Conservation (phyloP, 2,113 vertebrate species). For the Pseudopodoces humilis region DNA sequence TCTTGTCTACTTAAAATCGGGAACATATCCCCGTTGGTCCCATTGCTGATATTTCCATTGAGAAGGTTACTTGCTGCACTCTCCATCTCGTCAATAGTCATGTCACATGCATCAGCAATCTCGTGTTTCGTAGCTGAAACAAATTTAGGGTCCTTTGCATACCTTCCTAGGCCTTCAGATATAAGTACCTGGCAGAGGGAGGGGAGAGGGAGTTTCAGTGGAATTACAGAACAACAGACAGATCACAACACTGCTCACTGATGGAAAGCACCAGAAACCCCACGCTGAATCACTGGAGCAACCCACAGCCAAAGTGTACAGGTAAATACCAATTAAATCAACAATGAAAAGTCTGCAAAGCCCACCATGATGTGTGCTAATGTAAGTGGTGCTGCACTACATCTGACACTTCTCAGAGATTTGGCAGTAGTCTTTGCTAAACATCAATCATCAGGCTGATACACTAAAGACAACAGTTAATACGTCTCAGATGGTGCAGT, state of each 20-base stretch:
- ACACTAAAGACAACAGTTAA: background rate
- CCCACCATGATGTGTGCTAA: background rate
- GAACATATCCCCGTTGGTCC: constrained; percentile 83
- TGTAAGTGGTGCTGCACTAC: background rate
- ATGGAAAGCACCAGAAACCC: background rate
- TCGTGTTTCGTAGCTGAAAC: constrained; percentile 96
- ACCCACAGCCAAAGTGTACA: background rate
- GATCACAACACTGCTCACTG: background rate
- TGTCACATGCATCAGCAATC: constrained; percentile 96
- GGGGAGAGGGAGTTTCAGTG: background rate
- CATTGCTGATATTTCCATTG: constrained; percentile 82
- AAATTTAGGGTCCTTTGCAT: constrained; percentile 96
- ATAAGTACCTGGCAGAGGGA: constrained; percentile 87
- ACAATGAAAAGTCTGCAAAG: background rate
- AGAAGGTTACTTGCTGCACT: constrained; percentile 95
- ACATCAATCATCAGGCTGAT: background rate
- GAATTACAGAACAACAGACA: background rate
- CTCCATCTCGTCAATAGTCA: constrained; percentile 99
- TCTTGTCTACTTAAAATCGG: constrained; percentile 81
- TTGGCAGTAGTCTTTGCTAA: background rate
- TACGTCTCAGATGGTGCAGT: background rate
- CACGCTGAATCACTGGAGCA: background rate
- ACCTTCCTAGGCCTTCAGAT: constrained; percentile 95
- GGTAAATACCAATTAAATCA: background rate
- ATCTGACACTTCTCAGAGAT: background rate